Evolutionary conservation across 2,113 vertebrate genomes (phyloP).

Genomic region (Lonchura striata): DNA sequence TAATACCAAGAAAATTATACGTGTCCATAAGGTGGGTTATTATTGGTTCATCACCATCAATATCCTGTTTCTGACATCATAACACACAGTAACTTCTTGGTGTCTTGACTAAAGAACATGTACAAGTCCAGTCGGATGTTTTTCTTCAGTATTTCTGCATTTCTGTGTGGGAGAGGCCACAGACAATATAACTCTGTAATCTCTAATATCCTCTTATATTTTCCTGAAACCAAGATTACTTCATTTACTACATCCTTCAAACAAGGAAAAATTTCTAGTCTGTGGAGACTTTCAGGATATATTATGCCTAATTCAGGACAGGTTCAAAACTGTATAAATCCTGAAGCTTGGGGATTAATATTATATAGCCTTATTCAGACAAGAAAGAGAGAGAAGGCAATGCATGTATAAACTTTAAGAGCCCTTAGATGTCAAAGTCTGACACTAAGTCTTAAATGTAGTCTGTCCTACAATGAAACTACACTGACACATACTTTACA

Average conservation of each 20-base stretch:
- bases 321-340: neutral
- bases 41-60: neutral
- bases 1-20: neutral
- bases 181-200: neutral
- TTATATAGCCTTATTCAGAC: neutral
- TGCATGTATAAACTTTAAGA: neutral
- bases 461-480: neutral
- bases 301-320: neutral
- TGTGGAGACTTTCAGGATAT: neutral
- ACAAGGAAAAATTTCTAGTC: neutral
- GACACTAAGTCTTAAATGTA: neutral
- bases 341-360: neutral
- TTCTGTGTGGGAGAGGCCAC: neutral
- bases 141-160: neutral
- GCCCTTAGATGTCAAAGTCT: neutral
- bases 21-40: neutral
- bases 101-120: neutral
- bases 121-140: neutral
- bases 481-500: fast-evolving
- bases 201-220: neutral
- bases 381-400: neutral
- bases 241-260: neutral
- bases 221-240: neutral
- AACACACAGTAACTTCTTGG: neutral
- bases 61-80: neutral